Evolutionary conservation across 2,113 vertebrate species (phyloP).

Genomic region (Scatophagus argus): DNA sequence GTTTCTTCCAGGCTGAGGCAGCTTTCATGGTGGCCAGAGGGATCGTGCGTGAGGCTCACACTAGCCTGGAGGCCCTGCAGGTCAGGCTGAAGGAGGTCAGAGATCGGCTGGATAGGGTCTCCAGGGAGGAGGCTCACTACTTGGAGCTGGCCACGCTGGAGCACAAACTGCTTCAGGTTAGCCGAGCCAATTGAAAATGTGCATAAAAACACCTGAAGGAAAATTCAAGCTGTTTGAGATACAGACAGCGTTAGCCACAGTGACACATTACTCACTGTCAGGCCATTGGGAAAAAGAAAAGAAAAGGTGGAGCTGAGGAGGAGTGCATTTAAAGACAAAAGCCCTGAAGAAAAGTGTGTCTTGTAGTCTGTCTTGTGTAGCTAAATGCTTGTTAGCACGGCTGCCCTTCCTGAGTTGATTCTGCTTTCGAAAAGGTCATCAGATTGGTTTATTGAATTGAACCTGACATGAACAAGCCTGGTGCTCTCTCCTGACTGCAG

Average conservation of each 20-base stretch:
- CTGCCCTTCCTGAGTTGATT: too few species aligned
- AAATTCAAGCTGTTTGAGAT: neutral
- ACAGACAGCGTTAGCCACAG: neutral
- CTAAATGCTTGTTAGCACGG: too few species aligned
- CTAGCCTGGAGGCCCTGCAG: constrained; percentile 89
- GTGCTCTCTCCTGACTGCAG: constrained; percentile 68
- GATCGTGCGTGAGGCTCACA: constrained; percentile 90
- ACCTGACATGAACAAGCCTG: neutral
- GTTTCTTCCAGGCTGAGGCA: constrained; percentile 88
- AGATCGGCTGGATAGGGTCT: constrained; percentile 94
- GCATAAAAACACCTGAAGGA: too few species aligned
- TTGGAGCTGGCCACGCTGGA: constrained; percentile 95
- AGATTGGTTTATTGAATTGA: constrained; percentile 1
- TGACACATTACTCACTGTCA: too few species aligned
- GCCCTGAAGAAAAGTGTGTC: too few species aligned
- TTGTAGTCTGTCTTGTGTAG: too few species aligned
- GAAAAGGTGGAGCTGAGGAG: too few species aligned
- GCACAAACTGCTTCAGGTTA: constrained; percentile 94
- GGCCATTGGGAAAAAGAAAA: too few species aligned
- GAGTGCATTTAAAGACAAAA: too few species aligned
- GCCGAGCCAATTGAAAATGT: neutral
- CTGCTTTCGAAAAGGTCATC: too few species aligned
- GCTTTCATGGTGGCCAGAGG: constrained; percentile 95
- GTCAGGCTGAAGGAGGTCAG: constrained; percentile 91
- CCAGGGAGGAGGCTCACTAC: constrained; percentile 93